Conservation (phyloP, 2,113 vertebrate species). For the Falcunculus frontatus region DNA sequence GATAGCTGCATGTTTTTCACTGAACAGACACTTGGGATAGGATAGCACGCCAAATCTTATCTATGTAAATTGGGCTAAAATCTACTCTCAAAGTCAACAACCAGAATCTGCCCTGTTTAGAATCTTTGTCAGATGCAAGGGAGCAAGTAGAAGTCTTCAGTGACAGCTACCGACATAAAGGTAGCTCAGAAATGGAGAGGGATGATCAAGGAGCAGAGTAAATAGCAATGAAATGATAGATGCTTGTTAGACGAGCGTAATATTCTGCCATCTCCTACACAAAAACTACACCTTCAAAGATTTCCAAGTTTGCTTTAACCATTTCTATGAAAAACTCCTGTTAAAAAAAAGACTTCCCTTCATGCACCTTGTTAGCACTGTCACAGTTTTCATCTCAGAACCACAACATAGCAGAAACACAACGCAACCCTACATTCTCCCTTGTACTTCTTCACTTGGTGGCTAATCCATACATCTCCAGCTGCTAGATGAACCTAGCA, state of each 20-base stretch:
- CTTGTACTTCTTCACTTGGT: background rate
- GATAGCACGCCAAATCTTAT: conserved; percentile 17
- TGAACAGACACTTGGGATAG: conserved; percentile 32
- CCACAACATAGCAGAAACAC: background rate
- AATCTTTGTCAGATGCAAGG: conserved; percentile 23
- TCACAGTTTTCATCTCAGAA: background rate
- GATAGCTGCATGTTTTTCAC: background rate
- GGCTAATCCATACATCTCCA: background rate
- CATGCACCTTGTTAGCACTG: background rate
- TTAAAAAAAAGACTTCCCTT: background rate
- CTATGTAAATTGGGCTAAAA: conserved; percentile 53
- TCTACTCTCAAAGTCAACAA: conserved; percentile 21
- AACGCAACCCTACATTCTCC: background rate
- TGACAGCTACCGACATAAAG: conserved; percentile 32
- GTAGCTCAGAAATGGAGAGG: background rate
- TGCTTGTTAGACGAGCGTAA: background rate
- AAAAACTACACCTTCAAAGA: conserved; percentile 11
- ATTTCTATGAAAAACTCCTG: background rate
- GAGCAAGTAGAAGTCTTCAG: conserved; percentile 23
- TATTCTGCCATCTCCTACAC: background rate
- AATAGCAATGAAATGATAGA: background rate
- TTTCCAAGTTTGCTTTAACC: background rate
- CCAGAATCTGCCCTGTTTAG: conserved; percentile 16
- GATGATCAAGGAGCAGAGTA: conserved; percentile 22
- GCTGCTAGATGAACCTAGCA: background rate